Evolutionary conservation across 30 jellyfish, hydroid and myxozoan genomes (phyloP).

Genomic region (Haliclystus octoradiatus): DNA sequence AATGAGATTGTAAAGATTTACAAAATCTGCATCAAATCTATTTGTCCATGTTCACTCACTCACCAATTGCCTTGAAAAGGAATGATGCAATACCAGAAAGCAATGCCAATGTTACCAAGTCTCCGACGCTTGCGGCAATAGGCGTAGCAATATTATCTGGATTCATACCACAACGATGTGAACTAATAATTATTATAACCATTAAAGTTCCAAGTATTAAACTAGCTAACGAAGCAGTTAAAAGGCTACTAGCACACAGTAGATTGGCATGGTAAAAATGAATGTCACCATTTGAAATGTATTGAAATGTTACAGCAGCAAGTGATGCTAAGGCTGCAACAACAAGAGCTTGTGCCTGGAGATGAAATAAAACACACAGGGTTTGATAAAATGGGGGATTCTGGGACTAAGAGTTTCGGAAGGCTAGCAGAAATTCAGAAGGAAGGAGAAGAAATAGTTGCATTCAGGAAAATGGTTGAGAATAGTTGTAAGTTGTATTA

Average conservation of each 20-base stretch:
- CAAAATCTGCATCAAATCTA: too few relatives aligned
- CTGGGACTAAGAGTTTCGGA: too few relatives aligned
- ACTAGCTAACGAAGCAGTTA: constrained; percentile 93
- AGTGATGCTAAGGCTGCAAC: constrained; percentile 93
- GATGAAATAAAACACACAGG: neutral
- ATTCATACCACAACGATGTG: constrained; percentile 62
- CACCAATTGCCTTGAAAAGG: constrained; percentile 69
- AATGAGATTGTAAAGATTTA: too few relatives aligned
- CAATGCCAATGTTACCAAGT: constrained; percentile 83
- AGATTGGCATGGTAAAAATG: constrained; percentile 82
- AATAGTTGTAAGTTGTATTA: too few relatives aligned
- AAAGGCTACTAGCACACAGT: constrained; percentile 82
- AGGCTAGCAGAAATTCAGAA: too few relatives aligned
- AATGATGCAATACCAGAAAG: constrained; percentile 65
- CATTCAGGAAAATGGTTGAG: too few relatives aligned
- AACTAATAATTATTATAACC: constrained; percentile 68
- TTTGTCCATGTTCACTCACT: too few relatives aligned
- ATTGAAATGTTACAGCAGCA: constrained; percentile 83
- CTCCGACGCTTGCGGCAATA: constrained; percentile 98
- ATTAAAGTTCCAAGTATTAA: constrained; percentile 72
- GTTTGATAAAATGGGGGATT: too few relatives aligned
- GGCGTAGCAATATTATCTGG: constrained; percentile 99
- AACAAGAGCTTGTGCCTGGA: constrained; percentile 91
- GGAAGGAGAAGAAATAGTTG: too few relatives aligned
- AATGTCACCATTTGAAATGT: constrained; percentile 73